Evolutionary conservation across 2,113 vertebrate genomes (phyloP), one percentile per base, ranked within the genome.

Genomic region (Antigone vipio): DNA sequence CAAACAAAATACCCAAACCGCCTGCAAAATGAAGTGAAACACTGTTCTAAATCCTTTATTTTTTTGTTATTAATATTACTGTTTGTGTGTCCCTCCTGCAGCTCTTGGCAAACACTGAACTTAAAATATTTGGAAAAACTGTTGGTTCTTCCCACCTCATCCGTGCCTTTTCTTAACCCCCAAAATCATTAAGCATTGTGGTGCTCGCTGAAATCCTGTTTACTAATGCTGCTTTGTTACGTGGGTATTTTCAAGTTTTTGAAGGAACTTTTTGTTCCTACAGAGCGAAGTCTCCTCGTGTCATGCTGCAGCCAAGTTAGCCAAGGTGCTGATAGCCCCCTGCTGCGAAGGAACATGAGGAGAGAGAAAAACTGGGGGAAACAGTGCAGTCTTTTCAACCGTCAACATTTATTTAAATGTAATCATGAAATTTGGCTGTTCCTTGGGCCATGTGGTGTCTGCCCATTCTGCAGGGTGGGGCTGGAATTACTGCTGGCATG

Each of bases 401-500:
- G 13, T 91, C 92, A 91, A 95, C 91, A 92, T 95, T 96, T 95
- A 92, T 95, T 97, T 85, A 95, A 94, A 88, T 73, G 29, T 79
- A 93, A 95, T 95, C 17, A 92, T 47, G 69, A 93, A 92, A 93
- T 92, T 0, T 95, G 92, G 91, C 95, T 85, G 92, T 95, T 96
- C 81, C 62, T 92, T 63, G 26, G 59, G 73, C 84, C 53, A 40
- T 95, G 88, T 91, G 83, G 62, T 93, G 88, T 96, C 94, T 97
- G 93, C 91, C 93, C 80, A 79, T 91, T 95, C 79, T 72, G 75
- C 62, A 91, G 96, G 92, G 94, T 95, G 94, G 86, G 80, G 89
- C 84, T 97, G 92, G 95, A 97, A 97, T 95, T 92, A 78, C 91
- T 82, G 69, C 84, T 96, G 92, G 92, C 89, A 95, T 76, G 80